These are phyloP conservation scores for Chloropsis cyanopogon DNA, from an alignment of 2,113 vertebrate genomes.

Conservation along the genomic window DNA sequence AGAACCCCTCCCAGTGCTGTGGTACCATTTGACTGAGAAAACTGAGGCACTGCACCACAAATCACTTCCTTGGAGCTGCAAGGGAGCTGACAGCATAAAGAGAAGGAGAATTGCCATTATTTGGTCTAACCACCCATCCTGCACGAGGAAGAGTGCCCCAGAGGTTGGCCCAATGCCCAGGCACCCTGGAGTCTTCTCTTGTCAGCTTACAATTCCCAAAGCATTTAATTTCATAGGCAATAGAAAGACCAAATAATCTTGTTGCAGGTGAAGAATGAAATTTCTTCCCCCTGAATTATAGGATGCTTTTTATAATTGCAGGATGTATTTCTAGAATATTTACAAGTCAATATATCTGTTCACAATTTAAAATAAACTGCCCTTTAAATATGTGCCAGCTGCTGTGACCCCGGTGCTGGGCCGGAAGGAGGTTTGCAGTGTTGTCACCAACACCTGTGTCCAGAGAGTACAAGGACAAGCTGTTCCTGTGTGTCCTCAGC, in stretches of 20 bases:
- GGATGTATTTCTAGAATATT: not conserved
- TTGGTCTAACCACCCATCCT: not conserved
- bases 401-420: not conserved
- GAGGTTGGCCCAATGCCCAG: not conserved
- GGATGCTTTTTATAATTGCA: not conserved
- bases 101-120: not conserved
- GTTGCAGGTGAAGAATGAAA: not conserved
- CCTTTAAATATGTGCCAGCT: not conserved
- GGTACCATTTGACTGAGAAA: not conserved
- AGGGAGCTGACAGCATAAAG: not conserved
- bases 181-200: not conserved
- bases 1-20: not conserved
- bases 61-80: not conserved
- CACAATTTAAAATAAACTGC: not conserved
- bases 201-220: not conserved
- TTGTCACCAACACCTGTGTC: not conserved
- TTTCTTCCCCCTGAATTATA: not conserved
- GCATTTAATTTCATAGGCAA: not conserved
- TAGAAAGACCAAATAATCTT: not conserved
- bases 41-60: not conserved
- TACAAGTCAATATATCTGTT: not conserved
- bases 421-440: not conserved
- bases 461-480: not conserved
- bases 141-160: not conserved
- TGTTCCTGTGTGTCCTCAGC: not conserved